phyloP scores from a whole-genome alignment of 2,113 vertebrate genomes.

The Sisor rabdophorus region DNA sequence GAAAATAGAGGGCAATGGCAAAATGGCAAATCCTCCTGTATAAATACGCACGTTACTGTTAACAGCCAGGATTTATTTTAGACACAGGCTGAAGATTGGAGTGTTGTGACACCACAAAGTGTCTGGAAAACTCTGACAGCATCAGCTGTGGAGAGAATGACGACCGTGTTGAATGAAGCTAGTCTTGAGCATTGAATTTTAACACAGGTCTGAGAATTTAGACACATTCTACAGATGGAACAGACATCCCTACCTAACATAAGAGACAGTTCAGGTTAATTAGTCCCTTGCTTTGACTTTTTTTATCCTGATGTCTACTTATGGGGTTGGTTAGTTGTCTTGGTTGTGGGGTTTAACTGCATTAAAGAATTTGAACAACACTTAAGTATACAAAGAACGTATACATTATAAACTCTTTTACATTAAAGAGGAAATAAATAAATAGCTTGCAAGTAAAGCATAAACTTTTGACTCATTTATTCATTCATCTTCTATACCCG shows the following conservation, averaged over 20 bases:
- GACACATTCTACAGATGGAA: not conserved
- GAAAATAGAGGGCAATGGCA: slow-evolving; percentile 28
- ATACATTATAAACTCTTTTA: too few relatives aligned
- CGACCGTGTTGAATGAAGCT: slow-evolving; percentile 20
- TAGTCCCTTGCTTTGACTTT: not conserved
- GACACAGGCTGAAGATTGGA: slow-evolving; percentile 14
- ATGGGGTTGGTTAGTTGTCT: not conserved
- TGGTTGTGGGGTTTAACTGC: not conserved
- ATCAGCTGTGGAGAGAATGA: slow-evolving; percentile 41
- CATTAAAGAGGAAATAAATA: not conserved
- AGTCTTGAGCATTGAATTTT: slow-evolving; percentile 1
- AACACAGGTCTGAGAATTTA: slow-evolving; percentile 10
- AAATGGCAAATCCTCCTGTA: slow-evolving; percentile 25
- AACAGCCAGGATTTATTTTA: slow-evolving; percentile 38
- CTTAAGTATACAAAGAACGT: not conserved
- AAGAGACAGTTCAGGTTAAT: not conserved
- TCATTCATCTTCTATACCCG: too few relatives aligned
- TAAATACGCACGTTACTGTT: slow-evolving; percentile 33
- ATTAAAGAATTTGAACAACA: not conserved
- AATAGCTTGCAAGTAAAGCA: not conserved
- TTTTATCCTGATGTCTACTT: not conserved
- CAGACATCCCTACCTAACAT: not conserved
- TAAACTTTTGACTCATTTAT: too few relatives aligned
- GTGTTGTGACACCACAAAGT: slow-evolving; percentile 9
- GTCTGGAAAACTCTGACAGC: slow-evolving; percentile 26